These are phyloP conservation scores for Julus scanicus DNA, from an alignment of 2,888 invertebrate genomes.

Conservation along the genomic window DNA sequence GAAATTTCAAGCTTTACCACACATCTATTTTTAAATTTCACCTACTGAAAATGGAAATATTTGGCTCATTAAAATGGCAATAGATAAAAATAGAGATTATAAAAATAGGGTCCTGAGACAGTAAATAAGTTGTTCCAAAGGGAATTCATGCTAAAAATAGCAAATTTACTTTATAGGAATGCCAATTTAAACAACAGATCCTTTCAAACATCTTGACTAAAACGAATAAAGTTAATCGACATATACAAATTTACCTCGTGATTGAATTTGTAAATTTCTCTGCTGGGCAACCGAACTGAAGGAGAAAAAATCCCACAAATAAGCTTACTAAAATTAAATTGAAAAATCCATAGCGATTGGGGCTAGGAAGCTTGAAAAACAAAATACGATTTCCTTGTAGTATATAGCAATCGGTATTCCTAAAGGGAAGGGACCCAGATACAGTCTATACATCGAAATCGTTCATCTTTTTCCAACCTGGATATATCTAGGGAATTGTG, in stretches of 20 bases:
- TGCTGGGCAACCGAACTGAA: background rate
- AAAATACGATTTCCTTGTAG: background rate
- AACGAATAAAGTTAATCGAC: conserved; percentile 1
- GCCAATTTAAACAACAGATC: background rate
- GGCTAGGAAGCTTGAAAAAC: background rate
- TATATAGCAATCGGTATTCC: background rate
- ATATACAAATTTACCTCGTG: background rate
- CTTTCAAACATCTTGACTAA: background rate
- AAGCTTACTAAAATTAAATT: conserved; percentile 23
- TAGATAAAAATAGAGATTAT: too few relatives aligned
- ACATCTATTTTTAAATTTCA: too few relatives aligned
- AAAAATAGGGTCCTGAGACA: background rate
- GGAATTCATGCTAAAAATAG: conserved; percentile 1
- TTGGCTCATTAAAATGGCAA: too few relatives aligned
- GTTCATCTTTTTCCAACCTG: background rate
- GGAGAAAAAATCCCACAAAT: background rate
- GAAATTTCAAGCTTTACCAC: too few relatives aligned
- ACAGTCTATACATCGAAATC: background rate
- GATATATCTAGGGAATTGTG: background rate
- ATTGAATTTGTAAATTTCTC: background rate
- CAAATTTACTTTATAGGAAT: background rate
- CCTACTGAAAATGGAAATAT: too few relatives aligned
- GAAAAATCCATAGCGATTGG: conserved; percentile 5
- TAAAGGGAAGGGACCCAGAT: background rate
- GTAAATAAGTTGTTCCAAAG: background rate